These are phyloP conservation scores for Zoanthus sansibaricus DNA, from an alignment of 92 coral and sea anemone species.

Conservation along the genomic window DNA sequence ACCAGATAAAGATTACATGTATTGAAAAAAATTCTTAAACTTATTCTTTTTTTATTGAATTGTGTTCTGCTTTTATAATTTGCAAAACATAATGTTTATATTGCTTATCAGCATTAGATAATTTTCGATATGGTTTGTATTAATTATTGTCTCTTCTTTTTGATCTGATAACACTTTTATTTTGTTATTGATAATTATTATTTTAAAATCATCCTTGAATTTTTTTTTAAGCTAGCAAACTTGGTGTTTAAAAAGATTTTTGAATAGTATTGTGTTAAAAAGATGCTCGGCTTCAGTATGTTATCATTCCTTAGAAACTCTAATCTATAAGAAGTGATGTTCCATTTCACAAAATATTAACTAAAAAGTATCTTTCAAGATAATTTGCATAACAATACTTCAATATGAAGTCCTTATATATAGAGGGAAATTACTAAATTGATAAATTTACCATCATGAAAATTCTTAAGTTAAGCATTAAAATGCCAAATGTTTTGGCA, in stretches of 20 bases:
- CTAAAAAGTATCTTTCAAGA: neutral
- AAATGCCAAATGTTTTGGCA: too few species aligned
- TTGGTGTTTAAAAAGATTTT: too few species aligned
- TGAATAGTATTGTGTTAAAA: too few species aligned
- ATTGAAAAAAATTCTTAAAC: neutral
- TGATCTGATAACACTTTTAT: neutral
- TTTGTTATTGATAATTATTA: neutral
- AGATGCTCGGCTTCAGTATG: neutral
- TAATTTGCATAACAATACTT: constrained; percentile 2
- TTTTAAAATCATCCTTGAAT: too few species aligned
- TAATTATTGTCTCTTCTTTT: neutral
- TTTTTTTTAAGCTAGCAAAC: too few species aligned
- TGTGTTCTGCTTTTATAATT: neutral
- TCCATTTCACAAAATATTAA: neutral
- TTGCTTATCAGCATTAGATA: neutral
- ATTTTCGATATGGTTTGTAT: neutral
- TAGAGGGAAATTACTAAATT: too few species aligned
- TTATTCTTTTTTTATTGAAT: neutral
- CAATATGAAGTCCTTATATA: neutral
- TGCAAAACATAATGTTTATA: neutral
- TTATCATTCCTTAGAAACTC: neutral
- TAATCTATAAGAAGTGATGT: neutral
- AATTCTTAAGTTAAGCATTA: too few species aligned
- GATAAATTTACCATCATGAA: too few species aligned
- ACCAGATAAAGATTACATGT: constrained; percentile 7